A percentile compares a stretch with the other conserved stretches of the same genome.
phyloP scores from a whole-genome alignment of 2,113 vertebrate genomes.

The Scortum barcoo region DNA sequence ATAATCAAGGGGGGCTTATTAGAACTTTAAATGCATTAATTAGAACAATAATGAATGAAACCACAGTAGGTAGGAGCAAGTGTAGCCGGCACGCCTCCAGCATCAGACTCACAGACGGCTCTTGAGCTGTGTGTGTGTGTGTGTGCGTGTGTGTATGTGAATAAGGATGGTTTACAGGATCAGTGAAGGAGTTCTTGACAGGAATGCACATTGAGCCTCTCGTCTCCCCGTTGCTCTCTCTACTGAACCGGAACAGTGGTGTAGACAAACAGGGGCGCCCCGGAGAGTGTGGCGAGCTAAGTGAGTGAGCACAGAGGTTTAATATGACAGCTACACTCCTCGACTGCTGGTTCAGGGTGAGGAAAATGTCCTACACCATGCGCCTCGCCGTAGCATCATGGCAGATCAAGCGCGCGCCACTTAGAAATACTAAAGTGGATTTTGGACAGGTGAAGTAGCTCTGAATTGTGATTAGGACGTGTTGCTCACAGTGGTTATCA shows the following conservation, averaged over 20 bases:
- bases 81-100: constrained; percentile 63
- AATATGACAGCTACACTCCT: constrained; percentile 82
- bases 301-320: constrained; percentile 80
- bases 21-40: constrained; percentile 77
- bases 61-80: constrained; percentile 67
- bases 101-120: constrained; percentile 55
- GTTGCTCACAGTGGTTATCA: constrained; percentile 3
- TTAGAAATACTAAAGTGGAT: constrained; percentile 37
- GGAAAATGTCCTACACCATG: constrained; percentile 62
- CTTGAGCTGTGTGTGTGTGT: constrained; percentile 16
- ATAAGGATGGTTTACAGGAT: constrained; percentile 74
- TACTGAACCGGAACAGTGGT: constrained; percentile 82
- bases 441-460: constrained; percentile 36
- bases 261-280: constrained; percentile 83
- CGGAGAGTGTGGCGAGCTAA: constrained; percentile 77
- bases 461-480: constrained; percentile 9
- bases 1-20: constrained; percentile 77
- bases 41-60: constrained; percentile 78
- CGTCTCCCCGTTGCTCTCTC: constrained; percentile 82
- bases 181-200: constrained; percentile 81
- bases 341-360: constrained; percentile 64
- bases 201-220: constrained; percentile 77
- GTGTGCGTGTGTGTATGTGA: constrained; percentile 10
- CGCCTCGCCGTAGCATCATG: constrained; percentile 42
- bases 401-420: constrained; percentile 48